These are phyloP conservation scores for Trichomycterus rosablanca DNA, from an alignment of 2,113 vertebrate species.

Conservation along the genomic window DNA sequence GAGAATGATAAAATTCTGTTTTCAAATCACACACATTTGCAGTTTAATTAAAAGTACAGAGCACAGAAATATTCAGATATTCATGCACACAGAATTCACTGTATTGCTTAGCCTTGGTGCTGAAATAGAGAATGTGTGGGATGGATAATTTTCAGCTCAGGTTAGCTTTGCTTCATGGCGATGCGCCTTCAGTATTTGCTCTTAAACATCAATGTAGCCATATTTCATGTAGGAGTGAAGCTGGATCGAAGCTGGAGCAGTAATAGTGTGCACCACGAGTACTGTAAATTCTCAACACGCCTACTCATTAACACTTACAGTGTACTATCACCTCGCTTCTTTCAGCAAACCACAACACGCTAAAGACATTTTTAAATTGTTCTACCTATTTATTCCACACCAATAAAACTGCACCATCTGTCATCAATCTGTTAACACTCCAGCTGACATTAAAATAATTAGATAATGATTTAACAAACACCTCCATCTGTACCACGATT, in stretches of 20 bases:
- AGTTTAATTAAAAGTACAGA: no score
- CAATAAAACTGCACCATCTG: conserved; percentile 15
- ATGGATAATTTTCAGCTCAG: neutral
- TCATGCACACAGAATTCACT: neutral
- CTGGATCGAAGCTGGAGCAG: conserved; percentile 54
- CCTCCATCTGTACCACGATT: conserved; percentile 3
- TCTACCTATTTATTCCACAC: neutral
- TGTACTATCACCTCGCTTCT: conserved; percentile 55
- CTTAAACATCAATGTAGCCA: conserved; percentile 48
- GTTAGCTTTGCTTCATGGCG: neutral
- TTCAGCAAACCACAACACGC: conserved; percentile 45
- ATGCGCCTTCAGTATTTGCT: conserved; percentile 18
- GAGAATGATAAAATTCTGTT: neutral
- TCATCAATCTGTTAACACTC: neutral
- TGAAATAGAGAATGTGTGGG: conserved; percentile 9
- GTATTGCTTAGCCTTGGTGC: conserved; percentile 2
- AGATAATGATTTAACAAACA: conserved; percentile 14
- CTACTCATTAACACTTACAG: conserved; percentile 56
- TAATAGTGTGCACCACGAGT: conserved; percentile 52
- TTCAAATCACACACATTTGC: no score
- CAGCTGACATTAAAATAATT: conserved; percentile 10
- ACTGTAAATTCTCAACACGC: conserved; percentile 58
- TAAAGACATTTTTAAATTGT: no score
- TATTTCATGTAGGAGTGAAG: conserved; percentile 53
- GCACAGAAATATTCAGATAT: no score